Conservation (phyloP, 2,888 invertebrate species). For the Drosophila diplacantha region DNA sequence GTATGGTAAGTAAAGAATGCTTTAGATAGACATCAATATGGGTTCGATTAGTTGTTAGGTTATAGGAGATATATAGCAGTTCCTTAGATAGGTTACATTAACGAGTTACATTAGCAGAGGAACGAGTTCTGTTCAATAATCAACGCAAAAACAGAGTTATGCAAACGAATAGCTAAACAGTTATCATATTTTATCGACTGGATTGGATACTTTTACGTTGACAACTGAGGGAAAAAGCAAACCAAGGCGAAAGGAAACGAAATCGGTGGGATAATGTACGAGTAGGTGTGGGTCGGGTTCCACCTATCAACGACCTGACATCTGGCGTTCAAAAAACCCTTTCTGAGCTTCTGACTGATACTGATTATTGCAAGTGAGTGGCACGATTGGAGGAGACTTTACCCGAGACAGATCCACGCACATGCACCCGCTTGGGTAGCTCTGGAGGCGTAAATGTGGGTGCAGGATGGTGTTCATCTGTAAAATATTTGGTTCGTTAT, state of each 20-base stretch:
- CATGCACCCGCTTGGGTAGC: slow-evolving; percentile 99
- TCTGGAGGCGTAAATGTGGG: slow-evolving; percentile 99
- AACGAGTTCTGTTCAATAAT: slow-evolving; percentile 42
- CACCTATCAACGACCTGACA: slow-evolving; percentile 17
- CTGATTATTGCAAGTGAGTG: slow-evolving; percentile 20
- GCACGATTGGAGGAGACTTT: slow-evolving; percentile 51
- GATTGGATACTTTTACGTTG: slow-evolving; percentile 27
- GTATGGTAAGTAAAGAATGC: slow-evolving; percentile 45
- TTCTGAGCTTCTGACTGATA: slow-evolving; percentile 50
- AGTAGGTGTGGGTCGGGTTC: slow-evolving; percentile 22
- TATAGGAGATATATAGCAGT: slow-evolving; percentile 49
- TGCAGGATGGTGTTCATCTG: slow-evolving; percentile 98
- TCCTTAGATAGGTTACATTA: slow-evolving; percentile 56
- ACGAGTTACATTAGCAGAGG: slow-evolving; percentile 57
- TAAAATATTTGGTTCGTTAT: slow-evolving; percentile 81
- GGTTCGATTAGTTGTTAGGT: slow-evolving; percentile 40
- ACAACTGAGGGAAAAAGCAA: slow-evolving; percentile 43
- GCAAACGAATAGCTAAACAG: slow-evolving; percentile 49
- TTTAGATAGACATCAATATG: slow-evolving; percentile 64
- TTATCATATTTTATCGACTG: slow-evolving; percentile 32
- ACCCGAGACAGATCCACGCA: slow-evolving; percentile 87
- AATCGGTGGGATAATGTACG: slow-evolving; percentile 14
- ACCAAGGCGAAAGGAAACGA: slow-evolving; percentile 31
- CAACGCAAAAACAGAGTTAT: slow-evolving; percentile 48
- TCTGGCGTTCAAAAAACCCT: slow-evolving; percentile 59